Evolutionary conservation across 1,140 invertebrate genomes (phyloP).

Genomic region (Andrena cerasifolii): DNA sequence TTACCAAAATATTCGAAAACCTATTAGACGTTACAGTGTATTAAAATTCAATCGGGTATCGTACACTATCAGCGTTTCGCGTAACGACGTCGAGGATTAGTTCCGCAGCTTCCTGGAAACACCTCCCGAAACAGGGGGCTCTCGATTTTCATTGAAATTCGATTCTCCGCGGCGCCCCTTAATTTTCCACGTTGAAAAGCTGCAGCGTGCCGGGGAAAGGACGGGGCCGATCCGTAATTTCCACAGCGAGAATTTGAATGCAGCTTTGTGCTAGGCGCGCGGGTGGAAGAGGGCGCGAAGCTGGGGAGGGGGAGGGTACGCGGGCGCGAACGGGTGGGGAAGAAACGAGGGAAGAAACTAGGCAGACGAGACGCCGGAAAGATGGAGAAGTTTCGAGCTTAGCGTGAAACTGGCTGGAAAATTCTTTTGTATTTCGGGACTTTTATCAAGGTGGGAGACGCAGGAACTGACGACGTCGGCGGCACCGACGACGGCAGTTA

Average conservation of each 20-base stretch:
- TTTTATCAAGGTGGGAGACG: neutral
- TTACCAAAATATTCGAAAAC: neutral
- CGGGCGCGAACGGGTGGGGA: neutral
- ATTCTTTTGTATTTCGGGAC: slow-evolving; percentile 35
- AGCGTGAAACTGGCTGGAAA: slow-evolving; percentile 2
- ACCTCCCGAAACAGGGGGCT: too few species aligned
- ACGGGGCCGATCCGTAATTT: slow-evolving; percentile 33
- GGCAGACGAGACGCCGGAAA: neutral
- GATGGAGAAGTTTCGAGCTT: slow-evolving; percentile 10
- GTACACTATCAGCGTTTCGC: neutral
- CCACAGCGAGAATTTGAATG: slow-evolving; percentile 35
- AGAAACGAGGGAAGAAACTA: neutral
- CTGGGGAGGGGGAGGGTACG: neutral
- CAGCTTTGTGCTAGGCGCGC: slow-evolving; percentile 19
- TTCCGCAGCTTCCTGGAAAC: neutral
- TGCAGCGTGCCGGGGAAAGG: neutral
- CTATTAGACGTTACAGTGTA: too few species aligned
- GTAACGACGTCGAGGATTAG: neutral
- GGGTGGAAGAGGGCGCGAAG: neutral
- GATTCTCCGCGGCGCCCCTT: slow-evolving; percentile 1
- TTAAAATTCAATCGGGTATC: neutral
- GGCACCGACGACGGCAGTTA: neutral
- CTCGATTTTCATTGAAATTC: slow-evolving; percentile 33
- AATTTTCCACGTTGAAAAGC: slow-evolving; percentile 14
- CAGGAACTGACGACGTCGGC: neutral